Evolutionary conservation across 2,113 vertebrate species (phyloP), one percentile per base, ranked within the genome.

Genomic region (Trochalopteron elliotii): DNA sequence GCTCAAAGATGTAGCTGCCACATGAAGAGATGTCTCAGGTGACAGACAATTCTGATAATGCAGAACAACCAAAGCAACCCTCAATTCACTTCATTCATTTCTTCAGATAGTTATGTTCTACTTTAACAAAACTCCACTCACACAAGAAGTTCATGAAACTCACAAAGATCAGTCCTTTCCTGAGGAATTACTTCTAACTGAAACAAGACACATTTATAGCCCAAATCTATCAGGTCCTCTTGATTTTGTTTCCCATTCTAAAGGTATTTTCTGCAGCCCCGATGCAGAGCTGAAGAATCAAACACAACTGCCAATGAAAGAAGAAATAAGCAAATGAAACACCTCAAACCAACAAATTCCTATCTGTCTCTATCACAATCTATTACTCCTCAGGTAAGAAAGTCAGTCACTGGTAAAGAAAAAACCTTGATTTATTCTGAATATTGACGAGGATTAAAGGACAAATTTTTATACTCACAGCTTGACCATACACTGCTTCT

Each of bases 401-500:
- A 87, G 23, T 31, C 56, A 24, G 23, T 16, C 60, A 53, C 5
- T 17, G 12, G 18, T 49, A 77, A 93, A 88, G n/a, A 50, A 50
- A 42, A 60, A 47, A 18, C 11, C 17, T 30, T 18, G 21, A 44
- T 83, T 55, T 74, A 56, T 55, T 81, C 71, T 33, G 44, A 67
- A 42, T 33, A 23, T 42, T 11, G 37, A 12, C 11, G 3, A 77
- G 33, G 49, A 80, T 53, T 83, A 85, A 16, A 68, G 30, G 35
- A 35, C 44, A 31, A 18, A 86, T 89, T 78, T 8, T 70, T 59
- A 89, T 86, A 99, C 99, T 72, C 98, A 99, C 99, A 97, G 99
- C 99, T 97, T 99, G 99, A 49, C 99, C 99, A 39, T 99, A 99
- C 20, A 99, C 99, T 7, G 99, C 99, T 96, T 99, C 99, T 27